A percentile compares a stretch with the other conserved stretches of the same genome.
phyloP scores from a whole-genome alignment of 2,888 invertebrate genomes.

The Masnerella sp. region DNA sequence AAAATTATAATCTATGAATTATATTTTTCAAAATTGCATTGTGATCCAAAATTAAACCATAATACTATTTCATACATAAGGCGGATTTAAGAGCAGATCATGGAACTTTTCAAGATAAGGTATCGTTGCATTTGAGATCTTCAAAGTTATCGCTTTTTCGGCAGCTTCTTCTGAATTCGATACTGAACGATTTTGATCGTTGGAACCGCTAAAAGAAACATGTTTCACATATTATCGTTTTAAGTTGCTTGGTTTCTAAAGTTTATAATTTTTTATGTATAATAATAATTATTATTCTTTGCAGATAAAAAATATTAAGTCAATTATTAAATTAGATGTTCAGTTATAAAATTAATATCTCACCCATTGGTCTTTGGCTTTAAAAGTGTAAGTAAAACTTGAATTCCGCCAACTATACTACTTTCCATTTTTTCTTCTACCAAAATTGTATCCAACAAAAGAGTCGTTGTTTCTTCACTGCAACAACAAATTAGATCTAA shows the following conservation, averaged over 20 bases:
- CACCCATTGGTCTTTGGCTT: slow-evolving; percentile 79
- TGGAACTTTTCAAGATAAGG: slow-evolving; percentile 85
- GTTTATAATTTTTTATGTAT: too few species aligned
- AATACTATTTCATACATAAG: slow-evolving; percentile 80
- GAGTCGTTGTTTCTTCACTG: slow-evolving; percentile 83
- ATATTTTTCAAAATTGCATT: too few species aligned
- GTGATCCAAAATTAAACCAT: too few species aligned
- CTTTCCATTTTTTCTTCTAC: slow-evolving; percentile 82
- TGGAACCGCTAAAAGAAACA: slow-evolving; percentile 39
- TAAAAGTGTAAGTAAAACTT: slow-evolving; percentile 87
- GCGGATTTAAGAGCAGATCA: slow-evolving; percentile 84
- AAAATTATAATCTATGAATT: too few species aligned
- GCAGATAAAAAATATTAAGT: background rate
- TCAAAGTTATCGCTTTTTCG: slow-evolving; percentile 81
- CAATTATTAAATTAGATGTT: background rate
- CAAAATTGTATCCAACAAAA: slow-evolving; percentile 87
- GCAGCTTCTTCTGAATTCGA: slow-evolving; percentile 69
- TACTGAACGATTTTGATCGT: slow-evolving; percentile 54
- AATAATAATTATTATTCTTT: background rate
- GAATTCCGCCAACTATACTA: slow-evolving; percentile 88
- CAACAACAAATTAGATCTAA: background rate
- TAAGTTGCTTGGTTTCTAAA: background rate
- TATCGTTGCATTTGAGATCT: slow-evolving; percentile 83
- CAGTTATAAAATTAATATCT: slow-evolving; percentile 55
- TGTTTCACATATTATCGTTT: background rate